phyloP scores from a whole-genome alignment of 2,888 invertebrate genomes.

The Lamellibrachia satsuma region DNA sequence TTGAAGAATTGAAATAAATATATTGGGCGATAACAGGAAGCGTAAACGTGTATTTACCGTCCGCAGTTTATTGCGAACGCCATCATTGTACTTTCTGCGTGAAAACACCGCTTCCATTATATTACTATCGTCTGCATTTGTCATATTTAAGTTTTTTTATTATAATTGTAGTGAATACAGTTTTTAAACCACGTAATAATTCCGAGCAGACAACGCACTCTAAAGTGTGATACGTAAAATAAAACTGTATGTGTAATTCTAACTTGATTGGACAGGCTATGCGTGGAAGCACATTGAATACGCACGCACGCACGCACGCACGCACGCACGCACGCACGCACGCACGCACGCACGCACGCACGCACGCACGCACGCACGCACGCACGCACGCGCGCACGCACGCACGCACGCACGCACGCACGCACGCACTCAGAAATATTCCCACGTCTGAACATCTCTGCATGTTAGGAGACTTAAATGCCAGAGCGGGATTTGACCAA shows the following conservation, averaged over 20 bases:
- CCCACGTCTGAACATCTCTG: too few species aligned
- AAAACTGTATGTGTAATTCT: background rate
- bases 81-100: constrained; percentile 8
- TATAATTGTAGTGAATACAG: background rate
- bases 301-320: too few species aligned
- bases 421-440: too few species aligned
- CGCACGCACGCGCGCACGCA: too few species aligned
- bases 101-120: background rate
- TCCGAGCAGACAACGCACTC: background rate
- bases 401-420: too few species aligned
- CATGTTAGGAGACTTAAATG: too few species aligned
- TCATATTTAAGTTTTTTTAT: background rate
- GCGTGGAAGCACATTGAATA: too few species aligned
- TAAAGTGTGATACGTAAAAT: background rate
- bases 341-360: too few species aligned
- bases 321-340: too few species aligned
- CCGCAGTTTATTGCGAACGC: background rate
- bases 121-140: background rate
- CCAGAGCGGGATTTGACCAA: too few species aligned
- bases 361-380: too few species aligned
- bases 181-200: background rate
- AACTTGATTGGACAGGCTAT: background rate
- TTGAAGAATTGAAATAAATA: background rate
- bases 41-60: background rate
- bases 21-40: background rate